A percentile compares a stretch with the other conserved stretches of the same genome.
Evolutionary conservation across 2,888 invertebrate species (phyloP).

Genomic region (Yponomeuta malinellus): DNA sequence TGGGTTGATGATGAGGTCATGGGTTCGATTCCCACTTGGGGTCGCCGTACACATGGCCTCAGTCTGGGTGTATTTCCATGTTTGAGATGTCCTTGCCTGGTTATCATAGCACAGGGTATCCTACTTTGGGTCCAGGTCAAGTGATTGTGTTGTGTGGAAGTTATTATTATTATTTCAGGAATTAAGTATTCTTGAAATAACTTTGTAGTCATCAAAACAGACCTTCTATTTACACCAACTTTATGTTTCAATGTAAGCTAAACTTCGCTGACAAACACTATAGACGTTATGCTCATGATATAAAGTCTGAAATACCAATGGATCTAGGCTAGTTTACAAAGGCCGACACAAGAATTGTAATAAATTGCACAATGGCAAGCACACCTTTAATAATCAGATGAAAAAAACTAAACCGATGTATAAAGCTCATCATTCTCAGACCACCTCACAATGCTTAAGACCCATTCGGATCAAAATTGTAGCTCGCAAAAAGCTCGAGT

Average conservation of each 20-base stretch:
- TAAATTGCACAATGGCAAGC: conserved; percentile 2
- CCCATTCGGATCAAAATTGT: not conserved
- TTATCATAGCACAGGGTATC: too few species aligned
- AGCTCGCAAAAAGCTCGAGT: not conserved
- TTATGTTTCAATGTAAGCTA: not conserved
- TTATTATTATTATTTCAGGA: too few species aligned
- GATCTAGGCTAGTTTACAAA: not conserved
- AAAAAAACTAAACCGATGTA: conserved; percentile 1
- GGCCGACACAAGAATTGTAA: conserved; percentile 4
- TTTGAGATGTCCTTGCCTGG: too few species aligned
- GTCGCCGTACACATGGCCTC: too few species aligned
- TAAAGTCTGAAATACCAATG: not conserved
- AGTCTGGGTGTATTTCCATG: too few species aligned
- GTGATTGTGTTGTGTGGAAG: too few species aligned
- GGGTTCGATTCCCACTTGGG: too few species aligned
- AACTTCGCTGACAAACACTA: not conserved
- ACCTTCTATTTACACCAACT: too few species aligned
- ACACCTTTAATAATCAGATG: not conserved
- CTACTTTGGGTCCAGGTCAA: too few species aligned
- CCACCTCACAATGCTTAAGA: not conserved
- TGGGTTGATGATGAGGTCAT: too few species aligned
- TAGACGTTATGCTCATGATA: not conserved
- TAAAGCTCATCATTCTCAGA: not conserved
- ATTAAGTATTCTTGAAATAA: too few species aligned
- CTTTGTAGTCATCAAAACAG: too few species aligned